Percentiles rank a stretch among this genome's conserved stretches.
phyloP scores from a whole-genome alignment of 2,113 vertebrate species.

The Zootoca vivipara region DNA sequence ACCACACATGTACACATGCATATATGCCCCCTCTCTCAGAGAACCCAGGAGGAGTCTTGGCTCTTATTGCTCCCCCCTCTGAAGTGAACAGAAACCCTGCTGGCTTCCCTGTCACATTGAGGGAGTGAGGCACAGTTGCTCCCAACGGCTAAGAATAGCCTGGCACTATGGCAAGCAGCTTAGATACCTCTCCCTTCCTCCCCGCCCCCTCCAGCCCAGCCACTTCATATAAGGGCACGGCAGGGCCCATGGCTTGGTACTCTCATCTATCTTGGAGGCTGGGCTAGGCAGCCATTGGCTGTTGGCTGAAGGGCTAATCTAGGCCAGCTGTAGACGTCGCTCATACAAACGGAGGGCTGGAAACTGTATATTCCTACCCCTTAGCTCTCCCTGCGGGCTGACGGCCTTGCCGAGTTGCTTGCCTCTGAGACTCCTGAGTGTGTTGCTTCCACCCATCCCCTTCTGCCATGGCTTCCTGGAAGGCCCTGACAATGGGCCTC shows the following conservation, averaged over 20 bases:
- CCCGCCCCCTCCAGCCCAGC: conserved; percentile 8
- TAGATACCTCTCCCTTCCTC: neutral
- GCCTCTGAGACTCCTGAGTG: neutral
- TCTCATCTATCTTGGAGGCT: conserved; percentile 6
- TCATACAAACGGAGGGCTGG: conserved; percentile 28
- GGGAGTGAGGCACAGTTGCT: conserved; percentile 8
- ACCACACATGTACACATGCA: neutral
- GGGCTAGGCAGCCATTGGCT: conserved; percentile 32
- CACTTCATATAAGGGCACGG: conserved; percentile 27
- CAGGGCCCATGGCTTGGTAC: neutral
- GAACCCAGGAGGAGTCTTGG: neutral
- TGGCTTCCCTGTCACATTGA: neutral
- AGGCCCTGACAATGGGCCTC: conserved; percentile 78
- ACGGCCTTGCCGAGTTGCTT: conserved; percentile 19
- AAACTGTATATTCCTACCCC: neutral
- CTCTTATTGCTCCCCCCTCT: conserved; percentile 2
- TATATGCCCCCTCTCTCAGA: neutral
- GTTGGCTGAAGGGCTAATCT: conserved; percentile 11
- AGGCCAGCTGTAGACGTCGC: conserved; percentile 46
- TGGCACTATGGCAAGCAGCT: conserved; percentile 1
- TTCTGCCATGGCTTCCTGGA: conserved; percentile 78
- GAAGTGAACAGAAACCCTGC: conserved; percentile 8
- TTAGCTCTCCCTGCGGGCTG: neutral
- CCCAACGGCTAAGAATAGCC: conserved; percentile 24
- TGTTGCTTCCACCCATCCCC: neutral